Evolutionary conservation across 2,797 vertebrate genomes (phyloP), one percentile per base, ranked within the genome.

Genomic region (Clarias fuscus): DNA sequence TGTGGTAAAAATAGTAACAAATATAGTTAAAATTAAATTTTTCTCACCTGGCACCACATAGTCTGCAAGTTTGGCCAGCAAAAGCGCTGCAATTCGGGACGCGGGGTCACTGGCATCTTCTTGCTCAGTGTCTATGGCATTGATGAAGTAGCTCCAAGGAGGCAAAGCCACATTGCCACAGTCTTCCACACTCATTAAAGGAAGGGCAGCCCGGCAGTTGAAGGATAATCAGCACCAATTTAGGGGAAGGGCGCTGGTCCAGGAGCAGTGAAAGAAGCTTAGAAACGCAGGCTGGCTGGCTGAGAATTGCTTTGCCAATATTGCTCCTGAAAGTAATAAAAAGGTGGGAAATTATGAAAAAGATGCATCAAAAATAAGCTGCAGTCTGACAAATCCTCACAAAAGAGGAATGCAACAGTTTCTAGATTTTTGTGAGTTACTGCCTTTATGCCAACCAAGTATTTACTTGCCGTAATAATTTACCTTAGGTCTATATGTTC

Each of bases 161-260:
- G 98, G 98, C 84, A 99, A 93, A 5, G 98, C 98, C 88, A 99
- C 98, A 0, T 99, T 99, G 13, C 97, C 97, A 91, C 98, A 99
- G 91, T 99, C 98, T 91, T 99, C 97, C 40, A 99, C 98, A 0
- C 98, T 99, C 98, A 99, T 99, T 79, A 99, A 97, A 3, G 98
- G 98, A 88, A 99, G 94, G 0, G 98, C 98, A 1, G 98, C 98
- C 56, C 98, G 97, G 90, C 98, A 99, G 84, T 92, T 99, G 98
- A 64, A 99, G 96, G 88, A 99, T 99, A 90, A 99, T 99, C 56
- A 99, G 96, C n/a, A 99, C 98, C 90, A 99, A 91, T 92, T 99
- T 99, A 80, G 98, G 98, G 62, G 98, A 99, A 0, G 98, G 98
- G 82, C 98, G 96, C 86, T 99, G 98, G 92, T 99, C 98, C 89